phyloP scores from a whole-genome alignment of 1,140 invertebrate species.

The Ceratina calcarata region DNA sequence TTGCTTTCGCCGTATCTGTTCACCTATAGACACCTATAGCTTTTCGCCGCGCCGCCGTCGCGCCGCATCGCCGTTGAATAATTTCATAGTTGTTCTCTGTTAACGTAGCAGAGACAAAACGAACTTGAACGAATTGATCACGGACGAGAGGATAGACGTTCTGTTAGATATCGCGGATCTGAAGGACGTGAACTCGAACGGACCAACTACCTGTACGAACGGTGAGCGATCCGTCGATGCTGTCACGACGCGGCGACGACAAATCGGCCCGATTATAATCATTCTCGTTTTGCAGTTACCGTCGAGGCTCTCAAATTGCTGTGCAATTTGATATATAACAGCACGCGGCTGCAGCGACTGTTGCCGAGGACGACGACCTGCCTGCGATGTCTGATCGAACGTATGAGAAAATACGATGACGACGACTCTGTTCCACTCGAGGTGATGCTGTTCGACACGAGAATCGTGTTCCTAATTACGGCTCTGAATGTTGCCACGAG shows the following conservation, averaged over 20 bases:
- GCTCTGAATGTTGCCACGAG: constrained; percentile 88
- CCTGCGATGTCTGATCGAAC: constrained; percentile 87
- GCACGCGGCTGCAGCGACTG: constrained; percentile 84
- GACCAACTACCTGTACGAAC: constrained; percentile 54
- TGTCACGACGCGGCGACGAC: background rate
- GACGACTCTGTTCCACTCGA: constrained; percentile 82
- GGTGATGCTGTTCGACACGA: constrained; percentile 93
- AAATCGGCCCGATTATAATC: constrained; percentile 13
- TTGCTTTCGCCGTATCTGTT: no score
- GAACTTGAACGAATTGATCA: constrained; percentile 86
- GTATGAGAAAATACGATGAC: constrained; percentile 85
- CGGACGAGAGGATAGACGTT: constrained; percentile 84
- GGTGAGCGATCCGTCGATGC: constrained; percentile 55
- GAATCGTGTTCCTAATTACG: constrained; percentile 93
- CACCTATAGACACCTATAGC: no score
- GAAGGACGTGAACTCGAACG: constrained; percentile 72
- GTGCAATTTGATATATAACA: constrained; percentile 94
- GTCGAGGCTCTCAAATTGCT: constrained; percentile 93
- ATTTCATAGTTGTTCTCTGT: constrained; percentile 14
- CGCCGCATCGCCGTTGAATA: no score
- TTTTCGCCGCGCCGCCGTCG: no score
- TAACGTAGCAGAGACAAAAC: constrained; percentile 86
- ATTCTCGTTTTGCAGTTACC: constrained; percentile 79
- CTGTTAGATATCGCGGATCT: constrained; percentile 85
- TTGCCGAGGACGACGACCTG: constrained; percentile 87